A percentile compares a stretch with the other conserved stretches of the same genome.
Conservation (phyloP, 2,797 vertebrate genomes). For the Tadarida brasiliensis region DNA sequence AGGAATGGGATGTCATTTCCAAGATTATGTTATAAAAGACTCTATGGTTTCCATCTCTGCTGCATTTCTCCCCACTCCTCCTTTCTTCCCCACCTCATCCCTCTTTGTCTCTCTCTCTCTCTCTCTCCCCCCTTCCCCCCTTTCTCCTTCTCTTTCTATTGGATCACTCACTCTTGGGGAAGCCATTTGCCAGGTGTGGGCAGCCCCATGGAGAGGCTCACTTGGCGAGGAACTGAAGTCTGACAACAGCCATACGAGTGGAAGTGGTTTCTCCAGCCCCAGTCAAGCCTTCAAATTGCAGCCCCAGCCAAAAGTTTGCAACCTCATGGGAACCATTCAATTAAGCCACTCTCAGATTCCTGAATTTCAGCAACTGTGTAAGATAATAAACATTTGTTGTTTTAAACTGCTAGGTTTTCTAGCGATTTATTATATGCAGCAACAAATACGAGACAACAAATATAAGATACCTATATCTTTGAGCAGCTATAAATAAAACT, state of each 20-base stretch:
- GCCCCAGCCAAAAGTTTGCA: not conserved
- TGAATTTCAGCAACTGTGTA: not conserved
- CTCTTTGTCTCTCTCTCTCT: not conserved
- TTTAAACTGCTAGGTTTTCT: slow-evolving; percentile 10
- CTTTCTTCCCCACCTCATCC: not conserved
- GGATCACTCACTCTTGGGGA: not conserved
- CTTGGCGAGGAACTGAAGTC: not conserved
- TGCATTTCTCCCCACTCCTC: not conserved
- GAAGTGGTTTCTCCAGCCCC: not conserved
- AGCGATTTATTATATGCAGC: not conserved
- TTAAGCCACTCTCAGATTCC: not conserved
- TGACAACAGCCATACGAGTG: not conserved
- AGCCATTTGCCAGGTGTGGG: not conserved
- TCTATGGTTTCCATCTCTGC: not conserved
- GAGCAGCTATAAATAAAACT: not conserved
- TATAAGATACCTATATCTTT: not conserved
- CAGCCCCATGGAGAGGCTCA: not conserved
- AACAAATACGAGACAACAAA: slow-evolving; percentile 13
- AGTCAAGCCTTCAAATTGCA: slow-evolving; percentile 3
- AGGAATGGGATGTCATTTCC: slow-evolving; percentile 22
- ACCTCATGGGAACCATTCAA: not conserved
- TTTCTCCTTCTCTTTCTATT: not conserved
- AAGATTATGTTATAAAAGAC: not conserved
- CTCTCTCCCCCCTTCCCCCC: too few species aligned
- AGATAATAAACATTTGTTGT: not conserved